A percentile compares a stretch with the other conserved stretches of the same genome.
These are phyloP conservation scores for Luperina nickerlii DNA, from an alignment of 2,888 invertebrate genomes.

Conservation along the genomic window DNA sequence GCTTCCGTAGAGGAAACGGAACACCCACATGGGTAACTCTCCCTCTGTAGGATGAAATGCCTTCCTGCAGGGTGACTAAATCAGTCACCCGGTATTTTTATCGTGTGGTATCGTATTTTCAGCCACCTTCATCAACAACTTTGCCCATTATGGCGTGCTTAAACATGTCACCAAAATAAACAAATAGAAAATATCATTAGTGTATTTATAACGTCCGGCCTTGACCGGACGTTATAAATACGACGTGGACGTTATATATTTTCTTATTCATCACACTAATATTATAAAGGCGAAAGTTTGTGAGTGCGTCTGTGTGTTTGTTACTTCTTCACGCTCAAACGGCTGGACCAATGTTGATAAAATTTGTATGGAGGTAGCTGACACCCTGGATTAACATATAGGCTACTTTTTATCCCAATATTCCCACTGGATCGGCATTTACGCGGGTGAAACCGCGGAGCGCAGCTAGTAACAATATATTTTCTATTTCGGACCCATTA, in stretches of 20 bases:
- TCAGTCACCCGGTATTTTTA: not conserved
- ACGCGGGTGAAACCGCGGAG: too few species aligned
- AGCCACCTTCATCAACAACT: constrained; percentile 6
- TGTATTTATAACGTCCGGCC: constrained; percentile 21
- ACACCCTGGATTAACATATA: too few species aligned
- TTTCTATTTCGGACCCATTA: constrained; percentile 5
- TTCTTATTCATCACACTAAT: too few species aligned
- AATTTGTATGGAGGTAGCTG: too few species aligned
- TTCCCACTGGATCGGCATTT: too few species aligned
- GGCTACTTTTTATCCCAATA: too few species aligned
- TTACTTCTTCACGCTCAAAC: too few species aligned
- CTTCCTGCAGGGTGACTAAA: not conserved
- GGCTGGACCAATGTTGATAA: too few species aligned
- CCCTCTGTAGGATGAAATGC: not conserved
- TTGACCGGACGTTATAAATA: too few species aligned
- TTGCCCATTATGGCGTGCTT: not conserved
- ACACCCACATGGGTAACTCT: not conserved
- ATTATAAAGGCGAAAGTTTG: too few species aligned
- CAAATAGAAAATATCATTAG: constrained; percentile 31
- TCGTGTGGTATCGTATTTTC: not conserved
- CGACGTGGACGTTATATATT: too few species aligned
- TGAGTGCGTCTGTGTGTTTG: too few species aligned
- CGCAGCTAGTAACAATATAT: not conserved
- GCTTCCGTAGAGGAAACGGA: not conserved
- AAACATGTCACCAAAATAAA: constrained; percentile 30